Base-by-base conservation (phyloP, 2,888 invertebrate species). In the Tillus elongatus region DNA sequence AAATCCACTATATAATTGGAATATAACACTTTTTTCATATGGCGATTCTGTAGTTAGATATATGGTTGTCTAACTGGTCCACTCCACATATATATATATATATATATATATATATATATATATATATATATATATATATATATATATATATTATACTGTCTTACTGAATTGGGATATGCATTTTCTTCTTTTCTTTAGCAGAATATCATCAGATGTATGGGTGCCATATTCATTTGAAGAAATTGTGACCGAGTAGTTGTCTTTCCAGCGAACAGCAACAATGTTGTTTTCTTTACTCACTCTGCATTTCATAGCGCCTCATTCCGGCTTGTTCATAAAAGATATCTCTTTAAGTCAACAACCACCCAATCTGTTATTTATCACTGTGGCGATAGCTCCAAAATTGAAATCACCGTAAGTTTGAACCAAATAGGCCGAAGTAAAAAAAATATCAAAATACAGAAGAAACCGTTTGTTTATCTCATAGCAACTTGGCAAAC, bases 361-460 rank as follows among this genome's bases (percentile, higher is more conserved):
- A n/a, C n/a, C n/a, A n/a, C 24, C 6, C 24, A 19, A n/a, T 30
- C 30, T 30, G 30, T 30, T 30, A 8, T 30, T 13, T 3, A 2
- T 30, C 12, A 30, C 3, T 30, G 30, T 30, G n/a, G 11, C 30
- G 3, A 13, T 4, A 11, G 24, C 24, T 30, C 30, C 30, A 4
- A 30, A 30, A 30, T 30, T 30, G 9, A 19, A 19, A 8, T 30
- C 30, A 11, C 3, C n/a, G 30, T 30, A 4, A 3, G 30, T 30
- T 30, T 30, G 30, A 11, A 30, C 13, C 3, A 30, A 13, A 11
- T 30, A 11, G 3, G 8, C 30, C 30, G 30, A 30, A 13, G 30
- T 30, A 13, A 30, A 3, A 30, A 30, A 30, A 3, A 11, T 30
- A 30, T 30, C 30, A 30, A 30, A 30, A 30, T 30, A 30, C 4